phyloP scores from a whole-genome alignment of 64 coral and sea anemone species.

The Catalaphyllia jardinei region DNA sequence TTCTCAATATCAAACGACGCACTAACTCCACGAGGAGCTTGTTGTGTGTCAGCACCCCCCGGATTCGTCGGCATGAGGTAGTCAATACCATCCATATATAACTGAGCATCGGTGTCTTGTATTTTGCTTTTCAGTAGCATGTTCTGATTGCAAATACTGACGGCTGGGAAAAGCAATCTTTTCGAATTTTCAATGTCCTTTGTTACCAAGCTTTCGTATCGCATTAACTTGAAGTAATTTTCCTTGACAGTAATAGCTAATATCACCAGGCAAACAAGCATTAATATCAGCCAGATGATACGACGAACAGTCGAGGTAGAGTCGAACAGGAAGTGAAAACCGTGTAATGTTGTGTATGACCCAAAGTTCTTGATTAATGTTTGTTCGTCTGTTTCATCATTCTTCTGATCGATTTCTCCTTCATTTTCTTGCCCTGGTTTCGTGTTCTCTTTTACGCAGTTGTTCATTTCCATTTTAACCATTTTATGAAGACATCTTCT shows the following conservation, averaged over 20 bases:
- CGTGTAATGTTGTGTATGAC: constrained; percentile 70
- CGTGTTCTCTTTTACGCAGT: neutral
- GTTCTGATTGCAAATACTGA: constrained; percentile 80
- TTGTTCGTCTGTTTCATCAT: neutral
- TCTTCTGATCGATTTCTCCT: neutral
- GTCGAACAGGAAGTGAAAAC: constrained; percentile 64
- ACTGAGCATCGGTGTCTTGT: constrained; percentile 43
- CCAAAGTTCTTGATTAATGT: constrained; percentile 29
- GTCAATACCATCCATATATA: constrained; percentile 43
- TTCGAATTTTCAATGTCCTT: constrained; percentile 1
- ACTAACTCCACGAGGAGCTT: neutral
- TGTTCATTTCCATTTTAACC: neutral
- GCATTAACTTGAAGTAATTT: neutral
- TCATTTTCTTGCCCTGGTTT: neutral
- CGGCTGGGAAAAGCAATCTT: constrained; percentile 47
- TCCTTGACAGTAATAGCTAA: neutral
- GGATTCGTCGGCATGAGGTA: neutral
- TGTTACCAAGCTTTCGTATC: neutral
- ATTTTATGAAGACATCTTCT: no score
- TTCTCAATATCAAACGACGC: constrained; percentile 49
- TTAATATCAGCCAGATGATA: constrained; percentile 33
- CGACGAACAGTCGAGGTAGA: constrained; percentile 14
- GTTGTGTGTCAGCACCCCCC: neutral
- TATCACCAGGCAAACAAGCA: neutral
- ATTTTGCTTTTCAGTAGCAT: constrained; percentile 68